Percentiles rank a stretch among this genome's conserved stretches.
phyloP scores from a whole-genome alignment of 1,140 invertebrate genomes.

The Euwallacea fornicatus region DNA sequence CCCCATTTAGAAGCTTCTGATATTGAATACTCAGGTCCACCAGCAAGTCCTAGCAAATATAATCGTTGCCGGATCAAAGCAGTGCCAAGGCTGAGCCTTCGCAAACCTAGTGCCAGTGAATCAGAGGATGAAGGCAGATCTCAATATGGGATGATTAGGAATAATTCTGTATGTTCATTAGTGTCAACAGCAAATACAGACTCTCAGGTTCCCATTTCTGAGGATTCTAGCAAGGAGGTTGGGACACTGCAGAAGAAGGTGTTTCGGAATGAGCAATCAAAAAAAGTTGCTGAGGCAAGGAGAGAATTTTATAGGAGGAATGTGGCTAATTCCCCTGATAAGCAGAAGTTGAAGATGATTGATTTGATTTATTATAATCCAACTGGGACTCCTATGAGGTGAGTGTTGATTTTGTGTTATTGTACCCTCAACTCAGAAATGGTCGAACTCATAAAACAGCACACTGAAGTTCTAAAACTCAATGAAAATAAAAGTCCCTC shows the following conservation, averaged over 20 bases:
- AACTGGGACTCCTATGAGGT: constrained; percentile 17
- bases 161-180: constrained; percentile 50
- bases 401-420: background rate
- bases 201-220: constrained; percentile 15
- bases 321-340: constrained; percentile 62
- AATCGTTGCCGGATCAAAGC: constrained; percentile 50
- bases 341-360: constrained; percentile 78
- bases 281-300: constrained; percentile 58
- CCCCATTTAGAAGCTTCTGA: constrained; percentile 32
- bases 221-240: constrained; percentile 35
- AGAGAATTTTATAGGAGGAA: constrained; percentile 63
- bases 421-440: no score
- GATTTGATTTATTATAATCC: constrained; percentile 92
- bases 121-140: constrained; percentile 51
- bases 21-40: constrained; percentile 45
- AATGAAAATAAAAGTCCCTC: background rate
- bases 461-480: background rate
- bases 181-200: constrained; percentile 35
- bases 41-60: constrained; percentile 49
- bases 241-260: constrained; percentile 44
- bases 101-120: constrained; percentile 49
- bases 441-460: no score
- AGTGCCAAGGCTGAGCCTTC: constrained; percentile 44
- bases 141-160: constrained; percentile 44
- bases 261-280: constrained; percentile 55